Evolutionary conservation across 2,113 vertebrate genomes (phyloP).

Genomic region (Eurystomus gularis): DNA sequence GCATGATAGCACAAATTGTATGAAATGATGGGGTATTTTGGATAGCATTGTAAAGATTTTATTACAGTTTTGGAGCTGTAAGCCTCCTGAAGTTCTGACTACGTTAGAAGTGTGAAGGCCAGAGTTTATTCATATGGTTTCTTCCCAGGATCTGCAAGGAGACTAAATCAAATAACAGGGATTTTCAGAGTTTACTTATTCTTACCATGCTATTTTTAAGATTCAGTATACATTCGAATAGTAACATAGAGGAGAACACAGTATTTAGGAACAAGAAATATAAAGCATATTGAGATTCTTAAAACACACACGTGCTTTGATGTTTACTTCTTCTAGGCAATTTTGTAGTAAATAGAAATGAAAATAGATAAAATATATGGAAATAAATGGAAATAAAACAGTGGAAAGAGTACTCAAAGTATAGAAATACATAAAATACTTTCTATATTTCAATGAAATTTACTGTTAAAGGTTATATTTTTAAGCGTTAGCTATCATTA

Average conservation of each 20-base stretch:
- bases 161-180: slow-evolving; percentile 41
- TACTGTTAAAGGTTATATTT: slow-evolving; percentile 7
- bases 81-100: slow-evolving; percentile 1
- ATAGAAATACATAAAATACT: neutral
- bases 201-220: slow-evolving; percentile 34
- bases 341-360: neutral
- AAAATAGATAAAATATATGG: neutral
- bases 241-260: slow-evolving; percentile 5
- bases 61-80: neutral
- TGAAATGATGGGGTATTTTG: slow-evolving; percentile 58
- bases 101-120: neutral
- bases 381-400: slow-evolving; percentile 33
- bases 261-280: slow-evolving; percentile 38
- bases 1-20: slow-evolving; percentile 34
- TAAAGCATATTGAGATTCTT: slow-evolving; percentile 10
- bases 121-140: slow-evolving; percentile 28
- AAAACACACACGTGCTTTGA: neutral
- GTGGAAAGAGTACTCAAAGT: neutral
- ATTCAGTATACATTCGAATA: neutral
- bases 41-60: slow-evolving; percentile 51
- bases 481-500: slow-evolving; percentile 30
- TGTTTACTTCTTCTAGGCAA: slow-evolving; percentile 16
- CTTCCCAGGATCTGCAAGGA: slow-evolving; percentile 29
- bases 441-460: slow-evolving; percentile 21
- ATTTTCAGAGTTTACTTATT: slow-evolving; percentile 48